Evolutionary conservation across 2,888 invertebrate species (phyloP).

Genomic region (Timandra comae): DNA sequence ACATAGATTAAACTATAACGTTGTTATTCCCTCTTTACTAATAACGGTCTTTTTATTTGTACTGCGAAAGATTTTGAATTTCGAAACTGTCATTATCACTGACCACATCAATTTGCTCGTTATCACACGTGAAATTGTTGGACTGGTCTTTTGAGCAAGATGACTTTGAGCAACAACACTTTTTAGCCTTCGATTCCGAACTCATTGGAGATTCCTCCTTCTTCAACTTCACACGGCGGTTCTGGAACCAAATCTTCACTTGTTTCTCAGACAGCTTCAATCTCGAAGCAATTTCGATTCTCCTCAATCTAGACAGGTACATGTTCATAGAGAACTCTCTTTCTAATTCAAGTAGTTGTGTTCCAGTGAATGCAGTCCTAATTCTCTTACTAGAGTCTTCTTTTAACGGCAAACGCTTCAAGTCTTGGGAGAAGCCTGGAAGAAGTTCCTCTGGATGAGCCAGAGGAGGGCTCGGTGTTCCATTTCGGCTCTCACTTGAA

Average conservation of each 20-base stretch:
- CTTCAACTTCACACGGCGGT: slow-evolving; percentile 94
- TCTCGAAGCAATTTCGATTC: slow-evolving; percentile 95
- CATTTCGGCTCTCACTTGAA: slow-evolving; percentile 71
- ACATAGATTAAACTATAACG: too few species aligned
- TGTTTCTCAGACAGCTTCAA: slow-evolving; percentile 94
- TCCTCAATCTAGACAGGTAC: slow-evolving; percentile 90
- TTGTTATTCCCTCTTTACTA: slow-evolving; percentile 1
- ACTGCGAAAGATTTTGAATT: slow-evolving; percentile 49
- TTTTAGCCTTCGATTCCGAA: slow-evolving; percentile 44
- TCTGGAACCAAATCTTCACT: slow-evolving; percentile 97
- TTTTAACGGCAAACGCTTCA: slow-evolving; percentile 67
- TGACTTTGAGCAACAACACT: slow-evolving; percentile 56
- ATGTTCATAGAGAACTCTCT: slow-evolving; percentile 92
- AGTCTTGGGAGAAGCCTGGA: slow-evolving; percentile 60
- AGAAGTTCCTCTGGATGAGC: slow-evolving; percentile 64
- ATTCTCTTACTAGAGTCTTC: slow-evolving; percentile 89
- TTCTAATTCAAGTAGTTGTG: slow-evolving; percentile 90
- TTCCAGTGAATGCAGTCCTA: slow-evolving; percentile 95
- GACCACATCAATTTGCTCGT: slow-evolving; percentile 66
- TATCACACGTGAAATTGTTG: slow-evolving; percentile 48
- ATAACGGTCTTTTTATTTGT: slow-evolving; percentile 28
- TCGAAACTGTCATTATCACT: slow-evolving; percentile 61
- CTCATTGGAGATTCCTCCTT: slow-evolving; percentile 84
- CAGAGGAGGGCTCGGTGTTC: slow-evolving; percentile 74
- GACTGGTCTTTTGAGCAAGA: slow-evolving; percentile 48